phyloP scores from a whole-genome alignment of 1,140 invertebrate species.

The Grapholita molesta region DNA sequence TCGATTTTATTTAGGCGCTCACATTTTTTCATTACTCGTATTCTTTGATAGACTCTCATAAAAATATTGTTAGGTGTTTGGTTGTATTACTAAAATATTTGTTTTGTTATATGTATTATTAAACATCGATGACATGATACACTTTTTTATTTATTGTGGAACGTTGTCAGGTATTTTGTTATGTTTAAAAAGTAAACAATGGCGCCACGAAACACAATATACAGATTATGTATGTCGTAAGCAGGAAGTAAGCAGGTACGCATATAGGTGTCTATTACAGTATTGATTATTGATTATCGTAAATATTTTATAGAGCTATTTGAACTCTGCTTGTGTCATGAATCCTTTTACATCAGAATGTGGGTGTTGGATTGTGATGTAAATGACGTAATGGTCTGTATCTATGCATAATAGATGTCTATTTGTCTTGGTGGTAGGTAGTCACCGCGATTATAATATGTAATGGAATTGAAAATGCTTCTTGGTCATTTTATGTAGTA shows the following conservation, averaged over 20 bases:
- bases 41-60: too few relatives aligned
- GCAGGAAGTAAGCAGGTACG: too few relatives aligned
- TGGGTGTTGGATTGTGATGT: conserved; percentile 2
- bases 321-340: not conserved
- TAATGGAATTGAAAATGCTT: not conserved
- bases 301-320: not conserved
- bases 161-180: too few relatives aligned
- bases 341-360: not conserved
- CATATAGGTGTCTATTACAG: too few relatives aligned
- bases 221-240: too few relatives aligned
- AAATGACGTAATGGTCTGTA: not conserved
- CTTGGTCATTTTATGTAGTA: conserved; percentile 39
- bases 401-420: not conserved
- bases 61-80: too few relatives aligned
- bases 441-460: not conserved
- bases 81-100: too few relatives aligned
- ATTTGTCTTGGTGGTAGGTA: not conserved
- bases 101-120: too few relatives aligned
- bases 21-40: not conserved
- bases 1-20: conserved; percentile 9
- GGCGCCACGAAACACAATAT: too few relatives aligned
- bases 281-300: not conserved
- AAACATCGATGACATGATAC: too few relatives aligned
- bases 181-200: too few relatives aligned
- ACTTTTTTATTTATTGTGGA: too few relatives aligned